Evolutionary conservation across 2,113 vertebrate species (phyloP).

Genomic region (Anhinga anhinga): DNA sequence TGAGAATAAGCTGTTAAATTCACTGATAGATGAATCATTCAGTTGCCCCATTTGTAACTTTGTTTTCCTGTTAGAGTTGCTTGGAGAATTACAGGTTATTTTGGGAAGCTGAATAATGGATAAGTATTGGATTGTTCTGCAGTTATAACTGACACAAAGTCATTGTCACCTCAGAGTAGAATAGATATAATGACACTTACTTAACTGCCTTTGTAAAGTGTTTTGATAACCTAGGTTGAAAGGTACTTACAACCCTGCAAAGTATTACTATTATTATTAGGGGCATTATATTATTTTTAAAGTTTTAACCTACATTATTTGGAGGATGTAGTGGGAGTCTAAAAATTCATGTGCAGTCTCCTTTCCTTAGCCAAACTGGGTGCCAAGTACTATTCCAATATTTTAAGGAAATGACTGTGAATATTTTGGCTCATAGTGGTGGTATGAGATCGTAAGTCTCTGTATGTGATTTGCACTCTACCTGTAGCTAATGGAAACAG

Average conservation of each 20-base stretch:
- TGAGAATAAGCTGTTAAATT: not conserved
- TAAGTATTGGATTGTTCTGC: conserved; percentile 49
- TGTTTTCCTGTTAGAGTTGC: not conserved
- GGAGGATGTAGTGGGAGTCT: not conserved
- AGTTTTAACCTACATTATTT: conserved; percentile 7
- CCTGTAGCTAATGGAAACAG: not conserved
- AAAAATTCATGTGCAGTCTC: not conserved
- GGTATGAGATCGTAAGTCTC: not conserved
- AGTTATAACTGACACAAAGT: conserved; percentile 52
- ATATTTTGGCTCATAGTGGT: not conserved
- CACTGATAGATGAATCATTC: not conserved
- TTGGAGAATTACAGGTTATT: conserved; percentile 45
- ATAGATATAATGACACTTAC: conserved; percentile 38
- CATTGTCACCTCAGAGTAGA: conserved; percentile 18
- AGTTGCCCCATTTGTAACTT: not conserved
- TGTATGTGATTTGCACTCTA: not conserved
- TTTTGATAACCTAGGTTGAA: conserved; percentile 46
- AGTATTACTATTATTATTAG: conserved; percentile 30
- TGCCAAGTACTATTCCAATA: not conserved
- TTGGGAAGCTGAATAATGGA: conserved; percentile 46
- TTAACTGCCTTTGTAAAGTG: conserved; percentile 40
- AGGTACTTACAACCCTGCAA: conserved; percentile 8
- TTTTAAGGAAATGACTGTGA: not conserved
- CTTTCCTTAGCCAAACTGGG: not conserved
- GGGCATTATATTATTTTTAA: not conserved